Evolutionary conservation across 2,797 vertebrate species (phyloP), one percentile per base, ranked within the genome.

Genomic region (Chelmon rostratus): DNA sequence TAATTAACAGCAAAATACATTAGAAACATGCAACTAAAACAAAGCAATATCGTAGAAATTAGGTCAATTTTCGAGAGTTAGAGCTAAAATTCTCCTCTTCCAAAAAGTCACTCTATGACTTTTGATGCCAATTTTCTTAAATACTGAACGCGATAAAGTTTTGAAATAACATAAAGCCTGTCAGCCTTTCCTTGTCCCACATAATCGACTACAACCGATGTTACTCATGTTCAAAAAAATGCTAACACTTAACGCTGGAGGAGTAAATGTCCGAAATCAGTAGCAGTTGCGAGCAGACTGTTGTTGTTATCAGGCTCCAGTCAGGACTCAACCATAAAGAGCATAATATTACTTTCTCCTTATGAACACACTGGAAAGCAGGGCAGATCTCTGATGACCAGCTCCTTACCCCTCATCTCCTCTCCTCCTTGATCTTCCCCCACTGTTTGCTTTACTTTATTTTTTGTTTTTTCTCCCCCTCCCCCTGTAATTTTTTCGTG

Each of bases 391-490:
- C 72, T 83, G 87, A 91, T 92, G 92, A 92, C 89, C 88, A 90
- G 87, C 83, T 89, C 83, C 87, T 93, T 91, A 86, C 86, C 89
- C 91, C 84, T 88, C 86, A 67, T 73, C 81, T 79, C 78, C 71
- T 82, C 89, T 85, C 67, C 79, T 85, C 86, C 91, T 93, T 94
- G 86, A 95, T 94, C 94, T 93, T 82, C 80, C 76, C 62, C 76
- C 88, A 63, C 74, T 95, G 94, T 95, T 96, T 96, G 91, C 91
- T 95, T 95, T 93, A 93, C 86, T 95, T 93, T 94, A 86, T 89
- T 90, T 87, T 88, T 68, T 92, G 90, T 92, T 94, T 93, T 92
- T 83, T 81, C 78, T 80, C 84, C 83, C 83, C 91, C 76, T 71
- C 89, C 86, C 89, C 68, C 77, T 73, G 83, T 85, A 82, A 89